Evolutionary conservation across 2,888 invertebrate genomes (phyloP).

Genomic region (Portevinia maculata): DNA sequence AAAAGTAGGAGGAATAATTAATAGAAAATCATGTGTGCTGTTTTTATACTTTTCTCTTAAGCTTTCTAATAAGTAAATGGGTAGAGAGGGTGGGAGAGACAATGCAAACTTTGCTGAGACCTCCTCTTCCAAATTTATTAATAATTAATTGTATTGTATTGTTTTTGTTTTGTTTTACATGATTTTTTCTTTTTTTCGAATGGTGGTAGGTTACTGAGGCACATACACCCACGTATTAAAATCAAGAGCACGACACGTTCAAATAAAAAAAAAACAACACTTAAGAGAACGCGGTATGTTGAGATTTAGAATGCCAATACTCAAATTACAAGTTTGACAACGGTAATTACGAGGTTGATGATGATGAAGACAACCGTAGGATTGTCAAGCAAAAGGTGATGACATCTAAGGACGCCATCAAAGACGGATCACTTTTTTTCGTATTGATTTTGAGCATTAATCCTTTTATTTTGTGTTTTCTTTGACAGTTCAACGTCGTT

Average conservation of each 20-base stretch:
- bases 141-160: conserved; percentile 45
- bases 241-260: conserved; percentile 26
- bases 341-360: conserved; percentile 37
- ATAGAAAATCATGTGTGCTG: conserved; percentile 36
- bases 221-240: conserved; percentile 14
- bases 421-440: background rate
- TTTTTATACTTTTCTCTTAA: conserved; percentile 47
- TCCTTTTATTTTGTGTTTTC: conserved; percentile 43
- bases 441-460: conserved; percentile 30
- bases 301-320: conserved; percentile 33
- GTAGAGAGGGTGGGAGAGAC: conserved; percentile 3
- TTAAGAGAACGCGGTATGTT: conserved; percentile 29
- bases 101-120: conserved; percentile 11
- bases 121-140: conserved; percentile 48
- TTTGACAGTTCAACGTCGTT: conserved; percentile 41
- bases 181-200: conserved; percentile 2
- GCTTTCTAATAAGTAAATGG: conserved; percentile 23
- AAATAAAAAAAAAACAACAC: conserved; percentile 24
- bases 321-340: conserved; percentile 39
- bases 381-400: conserved; percentile 18
- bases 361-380: conserved; percentile 36
- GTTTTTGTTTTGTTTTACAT: too few relatives aligned
- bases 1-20: conserved; percentile 71
- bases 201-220: conserved; percentile 19
- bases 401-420: background rate